Evolutionary conservation across 2,113 vertebrate genomes (phyloP), one percentile per base, ranked within the genome.

Genomic region (Gavia stellata): DNA sequence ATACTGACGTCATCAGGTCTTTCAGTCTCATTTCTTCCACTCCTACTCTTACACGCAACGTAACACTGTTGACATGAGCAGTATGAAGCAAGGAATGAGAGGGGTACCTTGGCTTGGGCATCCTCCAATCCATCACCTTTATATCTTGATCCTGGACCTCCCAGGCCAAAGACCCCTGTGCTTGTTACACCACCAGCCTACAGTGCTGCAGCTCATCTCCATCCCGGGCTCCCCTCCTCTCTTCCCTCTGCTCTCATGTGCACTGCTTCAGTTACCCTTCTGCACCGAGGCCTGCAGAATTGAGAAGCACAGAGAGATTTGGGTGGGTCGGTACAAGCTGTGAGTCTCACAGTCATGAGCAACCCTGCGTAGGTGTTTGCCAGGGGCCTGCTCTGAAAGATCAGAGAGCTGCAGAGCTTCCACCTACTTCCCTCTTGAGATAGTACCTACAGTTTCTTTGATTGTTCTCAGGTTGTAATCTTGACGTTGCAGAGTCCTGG

Each of bases 331-430:
- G 28, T 45, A 44, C 26, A 86, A 79, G 70, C 91, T 96, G 89
- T 55, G 83, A 86, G 73, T 68, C 61, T 88, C 42, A 25, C 50
- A 92, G 67, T 3, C 7, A 1, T 91, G 77, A 88, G 86, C 42
- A 92, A 12, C 77, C 91, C 85, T 88, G 26, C 24, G 88, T 71
- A 83, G 88, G 90, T 83, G 88, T 91, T 90, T 86, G 52, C 59
- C 72, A 74, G 50, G 33, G 72, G 24, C 62, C 68, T 86, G 82
- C 72, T 81, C 12, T 49, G 72, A 94, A 78, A 86, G 61, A 86
- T 96, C 80, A 45, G 17, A 68, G 15, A 52, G 31, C 55, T 93
- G 72, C 55, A 74, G 75, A 14, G 3, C 55, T 90, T 80, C 85
- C 88, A 78, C 67, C 75, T 88, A 47, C 94, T 63, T 68, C 61